These are phyloP conservation scores for Margarornis squamiger DNA, from an alignment of 2,797 vertebrate species.

Conservation along the genomic window DNA sequence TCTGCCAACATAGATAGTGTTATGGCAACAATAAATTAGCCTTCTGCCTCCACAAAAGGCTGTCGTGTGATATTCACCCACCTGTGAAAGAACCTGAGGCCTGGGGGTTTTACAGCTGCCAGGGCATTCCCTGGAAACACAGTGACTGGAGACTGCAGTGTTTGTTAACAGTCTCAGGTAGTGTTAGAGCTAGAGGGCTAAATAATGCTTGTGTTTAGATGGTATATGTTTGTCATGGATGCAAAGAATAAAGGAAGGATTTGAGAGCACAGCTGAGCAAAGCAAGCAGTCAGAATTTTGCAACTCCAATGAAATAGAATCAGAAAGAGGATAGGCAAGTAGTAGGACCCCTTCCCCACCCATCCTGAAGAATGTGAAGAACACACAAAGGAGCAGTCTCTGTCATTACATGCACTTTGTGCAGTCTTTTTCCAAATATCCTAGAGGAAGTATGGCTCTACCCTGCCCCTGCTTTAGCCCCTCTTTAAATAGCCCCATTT, in stretches of 20 bases:
- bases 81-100: background rate
- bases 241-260: background rate
- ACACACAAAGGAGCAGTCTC: conserved; percentile 20
- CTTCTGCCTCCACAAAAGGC: background rate
- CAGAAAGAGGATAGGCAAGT: background rate
- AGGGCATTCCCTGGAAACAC: background rate
- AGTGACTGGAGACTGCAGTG: background rate
- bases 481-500: conserved; percentile 22
- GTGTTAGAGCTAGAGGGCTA: background rate
- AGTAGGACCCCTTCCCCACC: background rate
- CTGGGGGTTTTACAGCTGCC: background rate
- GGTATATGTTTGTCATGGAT: background rate
- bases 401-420: background rate
- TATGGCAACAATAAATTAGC: background rate
- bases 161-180: background rate
- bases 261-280: background rate
- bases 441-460: background rate
- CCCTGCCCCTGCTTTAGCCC: background rate
- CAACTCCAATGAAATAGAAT: background rate
- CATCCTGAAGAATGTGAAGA: background rate
- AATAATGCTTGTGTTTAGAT: background rate
- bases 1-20: background rate
- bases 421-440: background rate
- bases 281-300: background rate
- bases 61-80: background rate